phyloP scores from a whole-genome alignment of 2,113 vertebrate genomes.

The Chaetura pelagica region DNA sequence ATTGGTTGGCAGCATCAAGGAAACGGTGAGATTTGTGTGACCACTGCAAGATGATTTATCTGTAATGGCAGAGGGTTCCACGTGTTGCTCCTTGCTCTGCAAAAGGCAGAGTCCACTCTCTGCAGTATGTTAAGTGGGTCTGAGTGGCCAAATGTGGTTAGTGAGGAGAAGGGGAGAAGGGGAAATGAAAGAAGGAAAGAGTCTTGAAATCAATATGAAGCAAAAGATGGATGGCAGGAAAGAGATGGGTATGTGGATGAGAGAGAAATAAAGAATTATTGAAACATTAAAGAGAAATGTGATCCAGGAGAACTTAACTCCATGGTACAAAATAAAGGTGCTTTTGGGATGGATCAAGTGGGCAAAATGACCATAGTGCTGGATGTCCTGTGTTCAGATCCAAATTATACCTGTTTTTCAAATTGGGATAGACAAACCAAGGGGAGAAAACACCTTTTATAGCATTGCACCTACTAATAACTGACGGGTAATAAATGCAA shows the following conservation, averaged over 20 bases:
- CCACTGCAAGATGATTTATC: background rate
- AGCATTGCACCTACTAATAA: background rate
- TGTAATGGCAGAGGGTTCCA: background rate
- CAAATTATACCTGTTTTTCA: background rate
- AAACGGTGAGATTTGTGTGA: background rate
- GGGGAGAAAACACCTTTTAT: background rate
- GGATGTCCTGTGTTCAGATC: background rate
- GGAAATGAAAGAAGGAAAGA: background rate
- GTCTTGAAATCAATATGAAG: background rate
- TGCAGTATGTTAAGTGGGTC: background rate
- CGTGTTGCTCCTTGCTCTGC: background rate
- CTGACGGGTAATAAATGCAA: background rate
- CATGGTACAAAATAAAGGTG: background rate
- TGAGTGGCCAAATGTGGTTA: background rate
- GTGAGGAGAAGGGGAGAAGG: background rate
- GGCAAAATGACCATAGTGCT: background rate
- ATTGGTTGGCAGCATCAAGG: slow-evolving; percentile 15
- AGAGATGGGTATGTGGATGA: background rate
- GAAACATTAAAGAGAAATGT: background rate
- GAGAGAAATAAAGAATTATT: background rate
- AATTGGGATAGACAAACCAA: background rate
- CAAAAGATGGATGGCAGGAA: background rate
- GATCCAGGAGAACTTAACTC: background rate
- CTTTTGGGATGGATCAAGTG: background rate
- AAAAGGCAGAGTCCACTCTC: background rate